These are phyloP conservation scores for Calephelis nemesis DNA, from an alignment of 1,140 invertebrate species.

Conservation along the genomic window DNA sequence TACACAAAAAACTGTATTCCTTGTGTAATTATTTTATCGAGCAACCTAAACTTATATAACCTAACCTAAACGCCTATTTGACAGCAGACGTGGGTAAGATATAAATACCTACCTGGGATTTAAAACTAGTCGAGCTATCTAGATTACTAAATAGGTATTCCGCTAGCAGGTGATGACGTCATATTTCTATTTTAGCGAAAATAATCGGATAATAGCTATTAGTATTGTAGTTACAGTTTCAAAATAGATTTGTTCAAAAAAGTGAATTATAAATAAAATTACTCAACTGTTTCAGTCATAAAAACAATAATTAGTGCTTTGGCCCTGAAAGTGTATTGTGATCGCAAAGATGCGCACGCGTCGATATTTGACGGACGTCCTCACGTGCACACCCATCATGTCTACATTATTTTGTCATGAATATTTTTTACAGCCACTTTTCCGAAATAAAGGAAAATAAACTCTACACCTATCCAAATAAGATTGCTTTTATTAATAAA, in stretches of 20 bases:
- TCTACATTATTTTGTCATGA: conserved; percentile 62
- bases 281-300: conserved; percentile 53
- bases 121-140: too few species aligned
- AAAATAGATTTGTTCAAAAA: conserved; percentile 27
- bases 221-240: conserved; percentile 10
- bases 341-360: conserved; percentile 60
- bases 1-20: too few species aligned
- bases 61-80: too few species aligned
- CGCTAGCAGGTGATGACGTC: too few species aligned
- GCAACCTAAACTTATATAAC: too few species aligned
- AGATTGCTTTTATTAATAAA: conserved; percentile 29
- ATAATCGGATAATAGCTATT: neutral
- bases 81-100: too few species aligned
- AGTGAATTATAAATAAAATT: conserved; percentile 39
- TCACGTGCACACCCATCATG: conserved; percentile 58
- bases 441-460: conserved; percentile 25
- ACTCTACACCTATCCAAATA: conserved; percentile 30
- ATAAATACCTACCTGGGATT: too few species aligned
- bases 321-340: conserved; percentile 49
- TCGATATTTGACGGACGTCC: conserved; percentile 71
- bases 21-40: too few species aligned
- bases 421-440: conserved; percentile 39
- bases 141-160: too few species aligned
- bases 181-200: too few species aligned
- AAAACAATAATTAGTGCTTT: conserved; percentile 70